Base-by-base conservation (phyloP, 2,888 invertebrate species). In the Pachydiplax longipennis region DNA sequence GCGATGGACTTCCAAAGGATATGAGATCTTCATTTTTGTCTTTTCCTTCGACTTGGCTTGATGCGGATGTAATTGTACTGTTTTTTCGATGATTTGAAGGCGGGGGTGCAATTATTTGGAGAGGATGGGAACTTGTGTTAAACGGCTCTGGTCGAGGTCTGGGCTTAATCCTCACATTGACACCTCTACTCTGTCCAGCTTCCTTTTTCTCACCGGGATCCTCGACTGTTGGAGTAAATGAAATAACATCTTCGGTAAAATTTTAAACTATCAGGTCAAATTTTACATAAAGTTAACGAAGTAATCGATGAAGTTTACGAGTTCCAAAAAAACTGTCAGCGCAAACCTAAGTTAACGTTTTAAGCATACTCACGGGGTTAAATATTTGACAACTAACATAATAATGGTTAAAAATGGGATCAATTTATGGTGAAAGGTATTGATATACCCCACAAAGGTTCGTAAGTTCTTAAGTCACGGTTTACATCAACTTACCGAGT, bases 131-230 rank as follows among this genome's bases (percentile, higher is more conserved):
- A 40, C 92, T 94, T 82, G 94, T 94, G 92, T 94, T 94, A 91
- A 95, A 94, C 10, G 94, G 94, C 22, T 95, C 96, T 25, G 96
- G 96, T 92, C 96, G 94, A 22, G 96, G 96, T 91, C 96, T 94
- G 92, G 95, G 94, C 93, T 95, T 95, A 35, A 91, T 48, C 48
- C 91, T 83, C 80, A 91, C n/a, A 35, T 80, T 22, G 12, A n/a
- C 18, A 31, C 44, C 73, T 31, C 80, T 48, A 22, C 73, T 90
- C 80, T 80, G 90, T 35, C 35, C 37, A 53, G 53, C 35, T 31
- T 25, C 48, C 44, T 8, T 90, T 25, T 44, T 48, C 40, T 37
- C 25, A 22, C 22, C 44, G 22, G 61, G 13, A 13, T 80, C 90
- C 31, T 90, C 90, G 0, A 44, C 90, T n/a, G 44, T 65, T 10